These are phyloP conservation scores for Penaeus monodon DNA, from an alignment of 2,888 invertebrate species.

Conservation along the genomic window DNA sequence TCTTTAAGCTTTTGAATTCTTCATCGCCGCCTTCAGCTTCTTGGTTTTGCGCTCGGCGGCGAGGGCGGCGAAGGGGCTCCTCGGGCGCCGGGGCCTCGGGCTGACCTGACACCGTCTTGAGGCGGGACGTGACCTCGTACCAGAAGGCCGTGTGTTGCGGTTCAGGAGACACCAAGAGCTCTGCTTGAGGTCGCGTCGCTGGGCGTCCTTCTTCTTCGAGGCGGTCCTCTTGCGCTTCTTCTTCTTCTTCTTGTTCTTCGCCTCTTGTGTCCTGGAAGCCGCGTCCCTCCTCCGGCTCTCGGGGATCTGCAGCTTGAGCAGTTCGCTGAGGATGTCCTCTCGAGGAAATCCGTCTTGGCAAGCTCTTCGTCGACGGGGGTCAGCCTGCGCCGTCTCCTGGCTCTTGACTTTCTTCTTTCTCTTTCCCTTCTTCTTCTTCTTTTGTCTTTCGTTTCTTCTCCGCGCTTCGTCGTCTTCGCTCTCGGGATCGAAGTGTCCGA, in stretches of 20 bases:
- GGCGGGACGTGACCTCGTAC: slow-evolving; percentile 56
- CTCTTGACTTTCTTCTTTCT: not conserved
- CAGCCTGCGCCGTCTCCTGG: not conserved
- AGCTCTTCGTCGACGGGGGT: no score
- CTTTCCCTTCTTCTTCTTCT: slow-evolving; percentile 7
- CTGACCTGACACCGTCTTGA: slow-evolving; percentile 14
- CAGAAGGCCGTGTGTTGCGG: slow-evolving; percentile 56
- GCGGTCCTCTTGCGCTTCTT: slow-evolving; percentile 32
- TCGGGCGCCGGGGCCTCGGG: slow-evolving; percentile 2
- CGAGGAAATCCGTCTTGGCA: slow-evolving; percentile 13
- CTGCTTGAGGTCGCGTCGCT: slow-evolving; percentile 14
- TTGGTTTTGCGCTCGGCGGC: not conserved
- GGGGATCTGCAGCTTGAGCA: slow-evolving; percentile 29
- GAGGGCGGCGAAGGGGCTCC: slow-evolving; percentile 7
- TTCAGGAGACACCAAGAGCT: slow-evolving; percentile 50
- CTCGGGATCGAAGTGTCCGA: not conserved
- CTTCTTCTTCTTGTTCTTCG: not conserved
- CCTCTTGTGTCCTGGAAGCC: not conserved
- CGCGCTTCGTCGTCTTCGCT: not conserved
- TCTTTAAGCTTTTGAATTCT: not conserved
- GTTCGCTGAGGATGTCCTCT: slow-evolving; percentile 37
- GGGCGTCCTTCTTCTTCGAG: slow-evolving; percentile 15
- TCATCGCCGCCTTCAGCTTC: slow-evolving; percentile 31
- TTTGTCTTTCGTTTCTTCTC: not conserved
- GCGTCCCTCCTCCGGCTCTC: not conserved